Conservation (phyloP, 2,888 invertebrate genomes). For the Osmoderma eremita region DNA sequence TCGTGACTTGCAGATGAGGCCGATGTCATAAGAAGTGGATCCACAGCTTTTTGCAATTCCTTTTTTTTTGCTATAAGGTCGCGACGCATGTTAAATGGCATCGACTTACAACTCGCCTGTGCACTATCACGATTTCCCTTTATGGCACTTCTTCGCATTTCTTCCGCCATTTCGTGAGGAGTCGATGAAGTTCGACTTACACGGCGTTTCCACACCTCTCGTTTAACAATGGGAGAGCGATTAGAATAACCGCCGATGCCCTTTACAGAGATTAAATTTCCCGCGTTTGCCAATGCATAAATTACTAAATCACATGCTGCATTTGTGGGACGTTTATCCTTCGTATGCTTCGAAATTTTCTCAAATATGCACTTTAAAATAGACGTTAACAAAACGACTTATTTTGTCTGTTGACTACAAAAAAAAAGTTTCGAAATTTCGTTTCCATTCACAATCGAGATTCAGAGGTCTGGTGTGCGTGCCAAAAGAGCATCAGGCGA, state of each 20-base stretch:
- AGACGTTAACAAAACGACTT: too few relatives aligned
- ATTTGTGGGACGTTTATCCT: not conserved
- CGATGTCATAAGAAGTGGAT: conserved; percentile 1
- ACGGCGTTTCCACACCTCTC: conserved; percentile 16
- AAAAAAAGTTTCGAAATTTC: too few relatives aligned
- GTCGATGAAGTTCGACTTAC: conserved; percentile 17
- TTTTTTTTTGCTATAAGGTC: conserved; percentile 23
- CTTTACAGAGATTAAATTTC: conserved; percentile 16
- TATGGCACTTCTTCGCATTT: conserved; percentile 39
- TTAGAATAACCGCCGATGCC: conserved; percentile 15
- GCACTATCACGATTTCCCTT: conserved; percentile 44
- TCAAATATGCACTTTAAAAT: not conserved
- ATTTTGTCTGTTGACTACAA: too few relatives aligned
- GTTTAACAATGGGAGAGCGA: conserved; percentile 7
- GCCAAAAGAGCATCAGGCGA: too few relatives aligned
- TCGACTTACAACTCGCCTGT: conserved; percentile 28
- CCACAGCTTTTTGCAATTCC: too few relatives aligned
- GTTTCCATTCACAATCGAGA: too few relatives aligned
- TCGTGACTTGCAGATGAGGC: conserved; percentile 20
- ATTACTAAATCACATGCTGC: conserved; percentile 7
- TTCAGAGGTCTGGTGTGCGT: too few relatives aligned
- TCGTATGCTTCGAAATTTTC: not conserved
- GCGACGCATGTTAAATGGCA: conserved; percentile 36
- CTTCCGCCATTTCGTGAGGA: conserved; percentile 16
- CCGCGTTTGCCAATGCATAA: not conserved